A percentile compares a stretch with the other conserved stretches of the same genome.
Evolutionary conservation across 1,140 invertebrate species (phyloP).

Genomic region (Aphelenchoides besseyi): DNA sequence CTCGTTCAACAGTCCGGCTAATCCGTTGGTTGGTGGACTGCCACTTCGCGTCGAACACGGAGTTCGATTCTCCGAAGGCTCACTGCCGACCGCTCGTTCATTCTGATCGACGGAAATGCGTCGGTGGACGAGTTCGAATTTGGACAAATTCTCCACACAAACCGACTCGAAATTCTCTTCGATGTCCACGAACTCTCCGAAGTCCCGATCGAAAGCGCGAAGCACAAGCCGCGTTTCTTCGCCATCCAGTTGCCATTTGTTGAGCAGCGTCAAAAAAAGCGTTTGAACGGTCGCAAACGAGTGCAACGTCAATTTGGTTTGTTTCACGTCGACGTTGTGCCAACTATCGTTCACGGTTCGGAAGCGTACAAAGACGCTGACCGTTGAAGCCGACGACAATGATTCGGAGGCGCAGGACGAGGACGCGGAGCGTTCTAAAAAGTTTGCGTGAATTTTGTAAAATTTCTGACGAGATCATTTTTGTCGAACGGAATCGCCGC

Average conservation of each 20-base stretch:
- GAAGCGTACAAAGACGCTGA: conserved; percentile 29
- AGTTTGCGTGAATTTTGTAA: too few species aligned
- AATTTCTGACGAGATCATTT: too few species aligned
- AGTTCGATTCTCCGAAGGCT: neutral
- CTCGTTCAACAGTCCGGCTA: neutral
- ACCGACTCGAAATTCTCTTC: conserved; percentile 18
- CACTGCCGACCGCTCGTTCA: too few species aligned
- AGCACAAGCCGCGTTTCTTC: conserved; percentile 15
- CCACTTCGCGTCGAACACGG: neutral
- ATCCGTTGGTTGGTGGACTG: neutral
- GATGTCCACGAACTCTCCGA: conserved; percentile 27
- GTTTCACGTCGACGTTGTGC: conserved; percentile 23
- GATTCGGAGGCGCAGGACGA: conserved; percentile 14
- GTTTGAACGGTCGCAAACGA: conserved; percentile 14
- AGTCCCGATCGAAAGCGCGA: conserved; percentile 23
- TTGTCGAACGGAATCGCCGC: too few species aligned
- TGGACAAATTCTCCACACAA: conserved; percentile 18
- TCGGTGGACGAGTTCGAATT: conserved; percentile 13
- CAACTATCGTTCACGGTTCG: conserved; percentile 18
- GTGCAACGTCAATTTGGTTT: conserved; percentile 9
- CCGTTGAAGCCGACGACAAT: neutral
- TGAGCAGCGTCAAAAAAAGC: neutral
- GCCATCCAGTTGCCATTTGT: conserved; percentile 15
- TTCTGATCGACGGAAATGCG: too few species aligned
- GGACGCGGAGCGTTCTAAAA: conserved; percentile 1